These are phyloP conservation scores for Drosophila albomicans DNA, from an alignment of 1,140 invertebrate species.

Conservation along the genomic window DNA sequence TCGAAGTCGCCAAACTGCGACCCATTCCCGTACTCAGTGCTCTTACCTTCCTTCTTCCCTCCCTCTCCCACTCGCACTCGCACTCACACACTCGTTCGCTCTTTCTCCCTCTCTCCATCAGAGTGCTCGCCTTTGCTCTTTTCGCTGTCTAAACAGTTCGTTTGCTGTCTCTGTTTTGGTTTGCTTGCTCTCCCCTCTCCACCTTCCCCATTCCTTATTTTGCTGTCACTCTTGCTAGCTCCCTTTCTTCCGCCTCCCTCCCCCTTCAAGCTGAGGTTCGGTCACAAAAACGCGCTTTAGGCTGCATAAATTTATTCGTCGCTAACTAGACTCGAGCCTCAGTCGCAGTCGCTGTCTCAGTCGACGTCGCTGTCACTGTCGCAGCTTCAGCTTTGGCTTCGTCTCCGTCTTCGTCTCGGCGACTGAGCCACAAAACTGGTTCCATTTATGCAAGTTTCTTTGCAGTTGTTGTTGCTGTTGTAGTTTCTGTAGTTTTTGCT, in stretches of 20 bases:
- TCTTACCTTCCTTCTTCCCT: neutral
- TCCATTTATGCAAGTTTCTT: conserved; percentile 79
- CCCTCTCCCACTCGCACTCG: neutral
- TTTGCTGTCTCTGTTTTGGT: conserved; percentile 19
- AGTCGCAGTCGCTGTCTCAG: neutral
- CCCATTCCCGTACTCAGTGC: neutral
- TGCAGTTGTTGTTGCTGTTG: conserved; percentile 54
- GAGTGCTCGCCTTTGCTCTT: neutral
- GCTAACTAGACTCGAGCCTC: conserved; percentile 70
- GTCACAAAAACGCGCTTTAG: conserved; percentile 57
- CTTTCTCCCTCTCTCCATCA: neutral
- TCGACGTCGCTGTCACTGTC: neutral
- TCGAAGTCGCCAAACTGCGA: conserved; percentile 4
- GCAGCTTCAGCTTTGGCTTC: conserved; percentile 8
- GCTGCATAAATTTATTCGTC: conserved; percentile 78
- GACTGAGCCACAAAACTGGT: conserved; percentile 74
- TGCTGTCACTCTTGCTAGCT: neutral
- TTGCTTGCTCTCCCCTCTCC: neutral
- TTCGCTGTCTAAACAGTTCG: conserved; percentile 26
- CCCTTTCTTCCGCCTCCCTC: neutral
- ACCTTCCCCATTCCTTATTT: neutral
- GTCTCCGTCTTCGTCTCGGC: conserved; percentile 1
- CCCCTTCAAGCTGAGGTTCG: neutral
- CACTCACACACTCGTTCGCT: neutral
- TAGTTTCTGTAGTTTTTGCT: conserved; percentile 35